phyloP scores from a whole-genome alignment of 2,888 invertebrate genomes.

The Chymomyza caudatula region DNA sequence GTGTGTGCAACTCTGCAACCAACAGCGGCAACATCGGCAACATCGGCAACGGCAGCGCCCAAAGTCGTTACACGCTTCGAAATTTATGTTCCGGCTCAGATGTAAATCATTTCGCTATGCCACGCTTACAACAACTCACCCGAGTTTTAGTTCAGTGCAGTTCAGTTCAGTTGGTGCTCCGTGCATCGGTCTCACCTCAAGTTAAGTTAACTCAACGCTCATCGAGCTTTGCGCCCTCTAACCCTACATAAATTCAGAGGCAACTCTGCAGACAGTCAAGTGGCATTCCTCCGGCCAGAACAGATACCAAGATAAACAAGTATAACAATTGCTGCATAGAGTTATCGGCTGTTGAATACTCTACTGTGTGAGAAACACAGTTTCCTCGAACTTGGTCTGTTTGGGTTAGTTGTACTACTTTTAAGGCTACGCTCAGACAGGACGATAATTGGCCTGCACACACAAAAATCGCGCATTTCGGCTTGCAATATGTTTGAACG shows the following conservation, averaged over 20 bases:
- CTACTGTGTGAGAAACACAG: background rate
- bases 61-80: conserved; percentile 59
- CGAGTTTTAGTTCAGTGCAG: conserved; percentile 7
- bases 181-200: background rate
- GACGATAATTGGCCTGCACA: too few relatives aligned
- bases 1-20: conserved; percentile 23
- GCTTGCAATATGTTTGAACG: too few relatives aligned
- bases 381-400: too few relatives aligned
- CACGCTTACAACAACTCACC: conserved; percentile 53
- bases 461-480: too few relatives aligned
- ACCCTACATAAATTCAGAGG: conserved; percentile 71
- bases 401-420: too few relatives aligned
- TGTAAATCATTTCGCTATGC: conserved; percentile 75
- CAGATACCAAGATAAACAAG: background rate
- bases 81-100: conserved; percentile 59
- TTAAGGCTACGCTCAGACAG: too few relatives aligned
- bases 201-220: conserved; percentile 44
- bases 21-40: conserved; percentile 12
- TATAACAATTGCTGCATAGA: background rate
- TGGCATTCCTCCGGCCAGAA: conserved; percentile 60
- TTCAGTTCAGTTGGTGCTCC: background rate
- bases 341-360: background rate
- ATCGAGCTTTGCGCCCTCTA: conserved; percentile 71
- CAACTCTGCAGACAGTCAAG: conserved; percentile 59
- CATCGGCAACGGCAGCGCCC: conserved; percentile 21